Conservation (phyloP, 2,797 vertebrate genomes). For the Phalanger gymnotis region DNA sequence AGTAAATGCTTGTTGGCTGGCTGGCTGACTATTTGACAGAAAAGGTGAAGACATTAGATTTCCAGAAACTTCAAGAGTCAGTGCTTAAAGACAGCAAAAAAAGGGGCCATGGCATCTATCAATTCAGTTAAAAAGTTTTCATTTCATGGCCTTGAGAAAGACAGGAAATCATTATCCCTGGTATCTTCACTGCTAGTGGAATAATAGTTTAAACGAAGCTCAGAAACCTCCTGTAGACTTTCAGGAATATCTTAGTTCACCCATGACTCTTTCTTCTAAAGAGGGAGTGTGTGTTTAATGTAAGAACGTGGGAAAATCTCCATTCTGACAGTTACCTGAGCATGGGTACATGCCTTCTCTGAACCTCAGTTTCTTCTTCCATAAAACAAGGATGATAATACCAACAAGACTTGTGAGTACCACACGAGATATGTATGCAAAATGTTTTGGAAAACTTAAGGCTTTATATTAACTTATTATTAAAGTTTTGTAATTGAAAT, state of each 20-base stretch:
- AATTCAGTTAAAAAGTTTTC: neutral
- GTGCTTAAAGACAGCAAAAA: neutral
- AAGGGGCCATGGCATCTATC: neutral
- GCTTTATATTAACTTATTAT: neutral
- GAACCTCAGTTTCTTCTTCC: neutral
- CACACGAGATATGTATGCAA: neutral
- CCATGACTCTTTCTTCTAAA: neutral
- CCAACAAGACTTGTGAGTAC: neutral
- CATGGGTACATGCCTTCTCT: neutral
- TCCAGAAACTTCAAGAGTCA: neutral
- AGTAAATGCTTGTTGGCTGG: neutral
- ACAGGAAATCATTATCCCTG: neutral
- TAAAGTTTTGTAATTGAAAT: neutral
- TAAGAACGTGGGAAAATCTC: neutral
- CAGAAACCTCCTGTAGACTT: neutral
- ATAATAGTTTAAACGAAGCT: neutral
- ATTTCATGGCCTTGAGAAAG: neutral
- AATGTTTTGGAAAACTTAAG: neutral
- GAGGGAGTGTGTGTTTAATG: neutral
- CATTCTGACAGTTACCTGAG: neutral
- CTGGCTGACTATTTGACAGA: neutral
- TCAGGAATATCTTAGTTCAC: constrained; percentile 10
- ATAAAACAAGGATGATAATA: neutral
- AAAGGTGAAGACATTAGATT: neutral
- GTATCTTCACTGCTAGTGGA: neutral